phyloP scores from a whole-genome alignment of 2,888 invertebrate species.

The Lepidocyrtinus sp. region DNA sequence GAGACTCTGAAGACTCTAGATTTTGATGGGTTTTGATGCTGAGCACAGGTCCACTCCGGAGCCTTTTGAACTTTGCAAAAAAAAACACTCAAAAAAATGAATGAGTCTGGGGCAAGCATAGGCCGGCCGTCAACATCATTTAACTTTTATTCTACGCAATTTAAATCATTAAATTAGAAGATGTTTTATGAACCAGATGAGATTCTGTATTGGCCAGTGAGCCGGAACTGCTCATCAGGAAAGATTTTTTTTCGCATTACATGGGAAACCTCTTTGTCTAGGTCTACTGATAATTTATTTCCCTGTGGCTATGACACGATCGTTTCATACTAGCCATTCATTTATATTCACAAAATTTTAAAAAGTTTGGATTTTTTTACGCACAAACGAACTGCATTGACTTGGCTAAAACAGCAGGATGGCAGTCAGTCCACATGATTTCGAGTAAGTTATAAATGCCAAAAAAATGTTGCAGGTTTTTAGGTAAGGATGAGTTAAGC shows the following conservation, averaged over 20 bases:
- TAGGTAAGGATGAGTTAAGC: background rate
- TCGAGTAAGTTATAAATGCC: background rate
- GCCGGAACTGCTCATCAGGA: background rate
- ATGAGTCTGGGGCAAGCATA: background rate
- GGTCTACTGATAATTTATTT: slow-evolving; percentile 24
- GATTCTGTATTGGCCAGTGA: background rate
- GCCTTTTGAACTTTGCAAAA: background rate
- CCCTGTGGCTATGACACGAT: slow-evolving; percentile 1
- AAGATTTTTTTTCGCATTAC: slow-evolving; percentile 13
- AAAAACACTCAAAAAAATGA: background rate
- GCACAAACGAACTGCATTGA: background rate
- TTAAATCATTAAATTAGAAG: background rate
- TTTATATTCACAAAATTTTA: background rate
- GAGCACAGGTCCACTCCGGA: background rate
- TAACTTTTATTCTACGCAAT: background rate
- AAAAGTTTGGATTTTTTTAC: background rate
- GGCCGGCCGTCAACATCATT: background rate
- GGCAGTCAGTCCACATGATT: background rate
- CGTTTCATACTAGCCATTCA: background rate
- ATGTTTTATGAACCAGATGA: background rate
- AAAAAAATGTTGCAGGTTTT: too few relatives aligned
- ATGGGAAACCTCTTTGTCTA: slow-evolving; percentile 28
- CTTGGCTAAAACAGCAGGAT: background rate
- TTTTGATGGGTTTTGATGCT: background rate
- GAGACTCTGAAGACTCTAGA: too few relatives aligned